Conservation (phyloP, 2,113 vertebrate genomes). For the Saguinus midas region DNA sequence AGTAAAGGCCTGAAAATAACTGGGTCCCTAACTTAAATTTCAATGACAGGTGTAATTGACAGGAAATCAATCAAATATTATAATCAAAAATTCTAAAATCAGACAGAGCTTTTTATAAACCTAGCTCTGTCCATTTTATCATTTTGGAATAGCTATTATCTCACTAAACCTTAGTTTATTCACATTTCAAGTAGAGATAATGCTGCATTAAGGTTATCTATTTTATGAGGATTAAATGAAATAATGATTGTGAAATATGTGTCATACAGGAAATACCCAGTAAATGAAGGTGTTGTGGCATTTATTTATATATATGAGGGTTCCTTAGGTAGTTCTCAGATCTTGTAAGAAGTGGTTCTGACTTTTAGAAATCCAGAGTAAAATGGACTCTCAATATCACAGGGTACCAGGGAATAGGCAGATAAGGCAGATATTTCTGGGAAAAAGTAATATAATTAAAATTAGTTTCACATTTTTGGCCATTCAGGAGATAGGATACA, state of each 20-base stretch:
- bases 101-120: not conserved
- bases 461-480: not conserved
- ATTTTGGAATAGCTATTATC: not conserved
- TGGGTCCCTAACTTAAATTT: constrained; percentile 12
- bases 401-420: not conserved
- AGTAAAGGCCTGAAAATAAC: not conserved
- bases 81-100: constrained; percentile 4
- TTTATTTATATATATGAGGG: not conserved
- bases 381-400: not conserved
- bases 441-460: not conserved
- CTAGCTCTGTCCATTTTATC: not conserved
- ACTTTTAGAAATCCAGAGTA: not conserved
- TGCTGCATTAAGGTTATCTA: not conserved
- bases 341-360: not conserved
- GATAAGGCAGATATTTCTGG: not conserved
- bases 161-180: not conserved
- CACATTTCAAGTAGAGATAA: not conserved
- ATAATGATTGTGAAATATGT: not conserved
- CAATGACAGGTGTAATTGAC: constrained; percentile 7
- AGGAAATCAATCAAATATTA: constrained; percentile 30
- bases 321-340: not conserved
- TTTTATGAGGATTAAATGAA: not conserved
- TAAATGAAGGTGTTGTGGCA: not conserved
- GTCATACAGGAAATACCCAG: not conserved
- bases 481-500: not conserved